phyloP scores from a whole-genome alignment of 2,797 vertebrate genomes.

The Eremophila alpestris region DNA sequence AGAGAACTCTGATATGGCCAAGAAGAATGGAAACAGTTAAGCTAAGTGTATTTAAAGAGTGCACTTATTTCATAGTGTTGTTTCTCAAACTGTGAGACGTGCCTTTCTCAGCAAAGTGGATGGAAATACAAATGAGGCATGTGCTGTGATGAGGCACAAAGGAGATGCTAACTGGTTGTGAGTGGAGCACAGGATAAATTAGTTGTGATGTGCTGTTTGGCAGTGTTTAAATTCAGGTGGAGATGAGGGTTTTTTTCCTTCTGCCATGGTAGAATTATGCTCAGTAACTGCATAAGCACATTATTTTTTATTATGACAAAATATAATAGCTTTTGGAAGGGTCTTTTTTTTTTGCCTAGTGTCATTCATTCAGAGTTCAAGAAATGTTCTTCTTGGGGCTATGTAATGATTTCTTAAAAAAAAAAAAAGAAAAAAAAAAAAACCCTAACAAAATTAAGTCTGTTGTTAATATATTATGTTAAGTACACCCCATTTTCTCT shows the following conservation, averaged over 20 bases:
- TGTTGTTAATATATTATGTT: neutral
- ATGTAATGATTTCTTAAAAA: neutral
- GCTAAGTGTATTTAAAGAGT: neutral
- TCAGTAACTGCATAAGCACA: neutral
- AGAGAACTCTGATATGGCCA: slow-evolving; percentile 1
- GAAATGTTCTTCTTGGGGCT: neutral
- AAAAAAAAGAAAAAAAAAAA: too few relatives aligned
- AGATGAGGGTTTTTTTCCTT: neutral
- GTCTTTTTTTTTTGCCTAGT: neutral
- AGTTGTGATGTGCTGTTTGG: neutral
- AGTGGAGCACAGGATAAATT: neutral
- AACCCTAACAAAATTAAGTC: neutral
- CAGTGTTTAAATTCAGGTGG: slow-evolving; percentile 4
- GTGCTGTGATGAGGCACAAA: slow-evolving; percentile 4
- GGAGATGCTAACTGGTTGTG: neutral
- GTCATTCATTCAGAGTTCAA: neutral
- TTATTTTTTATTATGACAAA: neutral
- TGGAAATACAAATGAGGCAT: slow-evolving; percentile 21
- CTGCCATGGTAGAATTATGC: neutral
- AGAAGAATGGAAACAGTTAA: slow-evolving; percentile 19
- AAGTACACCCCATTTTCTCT: neutral
- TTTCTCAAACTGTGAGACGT: neutral
- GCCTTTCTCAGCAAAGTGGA: neutral
- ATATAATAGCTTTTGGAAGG: neutral
- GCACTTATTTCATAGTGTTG: neutral